Conservation (phyloP, 2,113 vertebrate genomes). For the Ploceus nigricollis region DNA sequence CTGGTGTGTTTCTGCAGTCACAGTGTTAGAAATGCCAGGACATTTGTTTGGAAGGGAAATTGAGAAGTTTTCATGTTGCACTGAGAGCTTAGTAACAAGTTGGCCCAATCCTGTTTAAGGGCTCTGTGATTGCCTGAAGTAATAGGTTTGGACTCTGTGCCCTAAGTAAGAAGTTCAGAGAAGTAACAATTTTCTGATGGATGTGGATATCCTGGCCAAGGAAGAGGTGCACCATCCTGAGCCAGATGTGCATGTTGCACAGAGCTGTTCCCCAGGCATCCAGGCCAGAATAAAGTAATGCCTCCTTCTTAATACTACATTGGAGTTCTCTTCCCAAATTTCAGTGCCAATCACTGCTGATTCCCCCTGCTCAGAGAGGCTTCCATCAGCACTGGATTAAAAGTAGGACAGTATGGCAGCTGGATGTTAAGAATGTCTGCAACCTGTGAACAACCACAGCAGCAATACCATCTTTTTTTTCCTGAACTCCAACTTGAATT, state of each 20-base stretch:
- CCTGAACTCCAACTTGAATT: neutral
- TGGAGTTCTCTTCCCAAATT: neutral
- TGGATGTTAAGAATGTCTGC: neutral
- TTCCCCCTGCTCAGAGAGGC: neutral
- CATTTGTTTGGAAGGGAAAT: neutral
- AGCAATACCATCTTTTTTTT: neutral
- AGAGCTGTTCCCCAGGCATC: fast-evolving
- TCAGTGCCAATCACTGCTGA: neutral
- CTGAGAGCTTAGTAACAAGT: neutral
- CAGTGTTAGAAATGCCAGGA: neutral
- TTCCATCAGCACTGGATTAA: neutral
- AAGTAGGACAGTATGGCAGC: neutral
- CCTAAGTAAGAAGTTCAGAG: neutral
- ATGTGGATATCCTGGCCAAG: neutral
- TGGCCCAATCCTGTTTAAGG: no score
- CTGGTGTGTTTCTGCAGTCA: neutral
- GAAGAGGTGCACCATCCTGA: neutral
- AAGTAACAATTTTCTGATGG: neutral
- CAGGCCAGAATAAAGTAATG: neutral
- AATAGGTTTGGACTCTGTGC: no score
- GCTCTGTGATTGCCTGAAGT: neutral
- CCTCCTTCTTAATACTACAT: no score
- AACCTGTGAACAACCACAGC: neutral
- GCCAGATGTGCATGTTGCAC: fast-evolving
- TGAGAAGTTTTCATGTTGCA: neutral